Conservation (phyloP, 1,140 invertebrate genomes). For the Drosophila sp. region DNA sequence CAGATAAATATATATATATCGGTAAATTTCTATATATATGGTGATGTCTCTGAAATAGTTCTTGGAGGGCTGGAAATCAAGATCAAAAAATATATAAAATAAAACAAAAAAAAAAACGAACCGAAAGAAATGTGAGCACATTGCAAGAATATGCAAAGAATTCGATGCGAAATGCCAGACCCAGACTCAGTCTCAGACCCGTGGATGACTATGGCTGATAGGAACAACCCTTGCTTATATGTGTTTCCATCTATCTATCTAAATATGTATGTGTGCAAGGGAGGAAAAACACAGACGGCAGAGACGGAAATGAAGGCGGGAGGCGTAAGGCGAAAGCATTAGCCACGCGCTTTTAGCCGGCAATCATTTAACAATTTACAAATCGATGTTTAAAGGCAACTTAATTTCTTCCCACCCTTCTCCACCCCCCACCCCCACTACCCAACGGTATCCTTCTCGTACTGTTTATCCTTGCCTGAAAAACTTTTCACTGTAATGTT, state of each 20-base stretch:
- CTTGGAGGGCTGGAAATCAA: conserved; percentile 8
- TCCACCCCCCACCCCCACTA: neutral
- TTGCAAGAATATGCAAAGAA: conserved; percentile 67
- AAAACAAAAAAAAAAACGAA: conserved; percentile 45
- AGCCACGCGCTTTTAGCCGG: conserved; percentile 74
- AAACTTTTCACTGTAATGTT: conserved; percentile 63
- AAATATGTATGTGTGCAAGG: neutral
- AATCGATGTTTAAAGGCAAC: conserved; percentile 78
- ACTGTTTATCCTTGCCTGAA: conserved; percentile 33
- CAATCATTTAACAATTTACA: conserved; percentile 82
- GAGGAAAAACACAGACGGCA: neutral
- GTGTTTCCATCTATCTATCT: neutral
- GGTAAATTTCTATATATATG: neutral
- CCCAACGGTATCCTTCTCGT: neutral
- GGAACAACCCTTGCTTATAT: conserved; percentile 64
- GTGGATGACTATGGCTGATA: conserved; percentile 3
- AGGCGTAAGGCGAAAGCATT: conserved; percentile 47
- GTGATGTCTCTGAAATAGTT: conserved; percentile 13
- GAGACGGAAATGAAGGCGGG: conserved; percentile 6
- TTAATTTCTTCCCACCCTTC: conserved; percentile 34
- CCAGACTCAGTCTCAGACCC: conserved; percentile 17
- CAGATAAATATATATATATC: neutral
- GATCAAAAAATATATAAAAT: conserved; percentile 29
- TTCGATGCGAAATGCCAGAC: conserved; percentile 52
- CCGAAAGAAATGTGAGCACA: conserved; percentile 65